Percentiles rank a stretch among this genome's conserved stretches.
These are phyloP conservation scores for Cyrtodaria siliqua DNA, from an alignment of 2,888 invertebrate genomes.

Conservation along the genomic window DNA sequence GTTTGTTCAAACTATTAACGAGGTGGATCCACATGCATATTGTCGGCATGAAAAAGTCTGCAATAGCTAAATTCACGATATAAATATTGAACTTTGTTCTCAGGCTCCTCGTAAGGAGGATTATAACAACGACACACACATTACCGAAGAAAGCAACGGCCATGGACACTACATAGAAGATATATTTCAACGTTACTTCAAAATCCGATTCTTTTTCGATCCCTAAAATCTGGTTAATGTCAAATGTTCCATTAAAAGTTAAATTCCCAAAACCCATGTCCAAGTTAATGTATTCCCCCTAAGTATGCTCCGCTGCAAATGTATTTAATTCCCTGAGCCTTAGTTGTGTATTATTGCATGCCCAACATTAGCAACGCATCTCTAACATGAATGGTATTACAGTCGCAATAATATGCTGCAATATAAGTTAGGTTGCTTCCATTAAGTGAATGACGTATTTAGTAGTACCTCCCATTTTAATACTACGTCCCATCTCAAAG, in stretches of 20 bases:
- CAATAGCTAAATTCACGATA: slow-evolving; percentile 65
- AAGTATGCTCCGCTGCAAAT: too few relatives aligned
- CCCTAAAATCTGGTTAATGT: slow-evolving; percentile 14
- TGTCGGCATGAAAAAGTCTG: slow-evolving; percentile 59
- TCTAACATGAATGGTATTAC: too few relatives aligned
- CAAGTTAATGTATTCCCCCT: too few relatives aligned
- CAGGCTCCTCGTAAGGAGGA: slow-evolving; percentile 58
- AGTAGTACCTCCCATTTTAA: too few relatives aligned
- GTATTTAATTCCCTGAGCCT: too few relatives aligned
- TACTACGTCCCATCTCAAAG: too few relatives aligned
- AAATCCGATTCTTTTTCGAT: slow-evolving; percentile 15
- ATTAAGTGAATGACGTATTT: too few relatives aligned
- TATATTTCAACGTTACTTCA: slow-evolving; percentile 52
- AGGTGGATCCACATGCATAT: slow-evolving; percentile 71
- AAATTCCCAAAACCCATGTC: slow-evolving; percentile 1
- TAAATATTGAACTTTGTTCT: slow-evolving; percentile 71
- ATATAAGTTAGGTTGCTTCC: too few relatives aligned
- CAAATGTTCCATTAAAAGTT: slow-evolving; percentile 30
- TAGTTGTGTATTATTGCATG: too few relatives aligned
- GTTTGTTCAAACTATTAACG: slow-evolving; percentile 37
- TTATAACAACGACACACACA: slow-evolving; percentile 55
- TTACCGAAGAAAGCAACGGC: slow-evolving; percentile 55
- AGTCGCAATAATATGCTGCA: too few relatives aligned
- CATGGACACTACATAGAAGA: slow-evolving; percentile 52
- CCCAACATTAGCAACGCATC: too few relatives aligned